These are phyloP conservation scores for Spatulosminthurus flaviceps DNA, from an alignment of 2,888 invertebrate species.

Conservation along the genomic window DNA sequence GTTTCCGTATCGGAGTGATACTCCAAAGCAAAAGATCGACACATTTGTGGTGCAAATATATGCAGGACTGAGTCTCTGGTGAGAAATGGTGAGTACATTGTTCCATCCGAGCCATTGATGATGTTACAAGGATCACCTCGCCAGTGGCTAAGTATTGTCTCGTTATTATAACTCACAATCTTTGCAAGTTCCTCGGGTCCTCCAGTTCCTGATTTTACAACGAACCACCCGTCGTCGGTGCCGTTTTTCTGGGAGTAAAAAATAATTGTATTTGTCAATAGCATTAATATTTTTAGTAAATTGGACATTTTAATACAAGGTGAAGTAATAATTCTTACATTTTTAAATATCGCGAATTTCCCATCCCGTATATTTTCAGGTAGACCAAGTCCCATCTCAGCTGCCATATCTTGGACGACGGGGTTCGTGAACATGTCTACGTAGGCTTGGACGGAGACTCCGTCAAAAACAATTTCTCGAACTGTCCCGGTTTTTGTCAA, in stretches of 20 bases:
- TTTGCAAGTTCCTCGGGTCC: not conserved
- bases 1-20: slow-evolving; percentile 47
- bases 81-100: slow-evolving; percentile 46
- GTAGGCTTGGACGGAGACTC: slow-evolving; percentile 52
- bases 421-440: slow-evolving; percentile 52
- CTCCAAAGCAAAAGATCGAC: slow-evolving; percentile 48
- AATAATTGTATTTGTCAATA: not conserved
- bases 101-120: slow-evolving; percentile 41
- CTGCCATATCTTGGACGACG: slow-evolving; percentile 28
- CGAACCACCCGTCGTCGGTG: slow-evolving; percentile 50
- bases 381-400: slow-evolving; percentile 46
- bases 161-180: slow-evolving; percentile 46
- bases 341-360: slow-evolving; percentile 55
- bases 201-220: slow-evolving; percentile 44
- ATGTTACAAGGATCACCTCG: slow-evolving; percentile 47
- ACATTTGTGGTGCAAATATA: slow-evolving; percentile 53
- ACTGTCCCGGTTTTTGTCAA: slow-evolving; percentile 50
- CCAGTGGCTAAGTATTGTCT: slow-evolving; percentile 43
- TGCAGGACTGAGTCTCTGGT: slow-evolving; percentile 50
- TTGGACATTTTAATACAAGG: not conserved
- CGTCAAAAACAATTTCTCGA: slow-evolving; percentile 55
- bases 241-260: slow-evolving; percentile 49
- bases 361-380: slow-evolving; percentile 55
- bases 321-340: slow-evolving; percentile 28
- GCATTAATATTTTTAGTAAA: not conserved